Conservation (phyloP, 2,113 vertebrate species). For the Thermophis baileyi region DNA sequence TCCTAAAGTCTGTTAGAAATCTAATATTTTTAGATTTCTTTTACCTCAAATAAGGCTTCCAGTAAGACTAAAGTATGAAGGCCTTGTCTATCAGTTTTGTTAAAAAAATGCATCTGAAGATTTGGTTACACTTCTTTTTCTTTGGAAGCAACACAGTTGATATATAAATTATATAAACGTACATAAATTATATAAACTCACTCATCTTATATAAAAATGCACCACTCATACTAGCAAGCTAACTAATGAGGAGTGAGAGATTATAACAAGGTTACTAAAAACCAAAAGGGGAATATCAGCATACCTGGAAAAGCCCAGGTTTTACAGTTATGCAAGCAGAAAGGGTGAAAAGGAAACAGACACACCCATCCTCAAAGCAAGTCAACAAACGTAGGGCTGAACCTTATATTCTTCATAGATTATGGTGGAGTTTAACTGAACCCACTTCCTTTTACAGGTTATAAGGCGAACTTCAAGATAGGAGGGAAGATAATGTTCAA, state of each 20-base stretch:
- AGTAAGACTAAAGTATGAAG: background rate
- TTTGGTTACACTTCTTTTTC: background rate
- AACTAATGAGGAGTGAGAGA: background rate
- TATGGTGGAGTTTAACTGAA: background rate
- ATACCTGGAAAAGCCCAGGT: background rate
- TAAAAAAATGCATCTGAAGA: background rate
- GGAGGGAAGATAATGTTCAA: background rate
- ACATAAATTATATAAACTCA: background rate
- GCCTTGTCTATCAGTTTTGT: background rate
- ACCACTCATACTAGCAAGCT: background rate
- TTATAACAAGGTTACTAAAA: background rate
- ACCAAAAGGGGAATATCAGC: background rate
- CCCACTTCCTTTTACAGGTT: background rate
- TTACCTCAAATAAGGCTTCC: background rate
- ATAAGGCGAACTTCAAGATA: background rate
- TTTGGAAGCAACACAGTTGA: background rate
- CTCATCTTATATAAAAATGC: background rate
- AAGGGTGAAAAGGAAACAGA: background rate
- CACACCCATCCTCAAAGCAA: background rate
- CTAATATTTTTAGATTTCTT: background rate
- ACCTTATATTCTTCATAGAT: background rate
- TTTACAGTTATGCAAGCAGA: background rate
- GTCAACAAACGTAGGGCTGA: background rate
- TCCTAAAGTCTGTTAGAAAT: background rate
- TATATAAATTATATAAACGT: background rate